Percentiles rank a stretch among this genome's conserved stretches.
Conservation (phyloP, 2,888 invertebrate species). For the Stenurella melanura region DNA sequence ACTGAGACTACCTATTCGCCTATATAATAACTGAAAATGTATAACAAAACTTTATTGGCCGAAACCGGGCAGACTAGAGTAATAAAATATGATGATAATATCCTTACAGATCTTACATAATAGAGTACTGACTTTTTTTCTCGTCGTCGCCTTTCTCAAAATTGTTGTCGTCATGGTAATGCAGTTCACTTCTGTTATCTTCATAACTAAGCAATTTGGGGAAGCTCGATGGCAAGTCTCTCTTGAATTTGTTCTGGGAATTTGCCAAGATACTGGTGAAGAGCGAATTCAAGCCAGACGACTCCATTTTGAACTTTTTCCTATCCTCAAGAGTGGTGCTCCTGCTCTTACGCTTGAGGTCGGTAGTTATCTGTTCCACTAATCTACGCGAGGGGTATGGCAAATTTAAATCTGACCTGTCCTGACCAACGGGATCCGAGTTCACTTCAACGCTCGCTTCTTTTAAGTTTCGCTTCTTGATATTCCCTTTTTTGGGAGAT, state of each 20-base stretch:
- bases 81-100: too few species aligned
- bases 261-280: constrained; percentile 65
- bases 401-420: constrained; percentile 54
- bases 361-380: constrained; percentile 58
- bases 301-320: constrained; percentile 64
- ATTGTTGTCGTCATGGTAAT: constrained; percentile 58
- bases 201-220: constrained; percentile 68
- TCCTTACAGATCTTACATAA: constrained; percentile 69
- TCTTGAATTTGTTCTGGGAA: constrained; percentile 61
- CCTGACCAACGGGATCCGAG: constrained; percentile 52
- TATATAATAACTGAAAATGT: too few species aligned
- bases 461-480: neutral
- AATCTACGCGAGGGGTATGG: constrained; percentile 48
- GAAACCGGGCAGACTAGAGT: too few species aligned
- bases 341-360: constrained; percentile 65
- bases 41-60: too few species aligned
- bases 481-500: constrained; percentile 29
- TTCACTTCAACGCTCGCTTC: constrained; percentile 21
- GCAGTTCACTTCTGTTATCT: constrained; percentile 58
- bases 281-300: constrained; percentile 61
- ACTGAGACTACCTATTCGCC: too few species aligned
- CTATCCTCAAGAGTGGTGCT: constrained; percentile 61
- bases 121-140: constrained; percentile 66
- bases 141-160: constrained; percentile 56
- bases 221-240: constrained; percentile 63